phyloP scores from a whole-genome alignment of 2,797 vertebrate species.

The Acanthiza pusilla region DNA sequence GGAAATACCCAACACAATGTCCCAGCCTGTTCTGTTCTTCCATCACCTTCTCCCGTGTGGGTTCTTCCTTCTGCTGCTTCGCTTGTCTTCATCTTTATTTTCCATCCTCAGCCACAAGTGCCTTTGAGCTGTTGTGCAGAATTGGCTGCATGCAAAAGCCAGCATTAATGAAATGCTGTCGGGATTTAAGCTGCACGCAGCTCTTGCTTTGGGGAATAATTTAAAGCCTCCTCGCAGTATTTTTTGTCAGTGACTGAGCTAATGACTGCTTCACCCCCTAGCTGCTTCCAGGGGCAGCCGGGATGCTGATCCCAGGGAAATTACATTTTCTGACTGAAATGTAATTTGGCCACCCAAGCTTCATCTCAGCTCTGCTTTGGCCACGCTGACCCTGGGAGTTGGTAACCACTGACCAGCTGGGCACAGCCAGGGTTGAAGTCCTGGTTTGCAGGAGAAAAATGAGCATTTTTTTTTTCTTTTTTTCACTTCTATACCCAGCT shows the following conservation, averaged over 20 bases:
- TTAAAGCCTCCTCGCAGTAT: not conserved
- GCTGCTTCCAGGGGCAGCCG: not conserved
- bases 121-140: not conserved
- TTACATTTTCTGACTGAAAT: not conserved
- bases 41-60: not conserved
- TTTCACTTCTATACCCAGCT: not conserved
- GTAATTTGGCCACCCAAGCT: not conserved
- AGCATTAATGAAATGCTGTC: not conserved
- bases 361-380: not conserved
- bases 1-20: not conserved
- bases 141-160: not conserved
- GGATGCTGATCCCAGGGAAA: not conserved
- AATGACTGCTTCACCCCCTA: not conserved
- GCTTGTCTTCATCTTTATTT: not conserved
- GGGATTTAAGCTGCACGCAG: not conserved
- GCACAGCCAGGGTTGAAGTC: not conserved
- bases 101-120: not conserved
- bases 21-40: not conserved
- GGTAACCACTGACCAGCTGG: not conserved
- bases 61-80: not conserved
- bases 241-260: not conserved
- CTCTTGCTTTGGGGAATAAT: not conserved
- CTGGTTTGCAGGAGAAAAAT: not conserved
- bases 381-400: not conserved
- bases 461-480: accelerated